Conservation (phyloP, 1,140 invertebrate genomes). For the Spodoptera litura region DNA sequence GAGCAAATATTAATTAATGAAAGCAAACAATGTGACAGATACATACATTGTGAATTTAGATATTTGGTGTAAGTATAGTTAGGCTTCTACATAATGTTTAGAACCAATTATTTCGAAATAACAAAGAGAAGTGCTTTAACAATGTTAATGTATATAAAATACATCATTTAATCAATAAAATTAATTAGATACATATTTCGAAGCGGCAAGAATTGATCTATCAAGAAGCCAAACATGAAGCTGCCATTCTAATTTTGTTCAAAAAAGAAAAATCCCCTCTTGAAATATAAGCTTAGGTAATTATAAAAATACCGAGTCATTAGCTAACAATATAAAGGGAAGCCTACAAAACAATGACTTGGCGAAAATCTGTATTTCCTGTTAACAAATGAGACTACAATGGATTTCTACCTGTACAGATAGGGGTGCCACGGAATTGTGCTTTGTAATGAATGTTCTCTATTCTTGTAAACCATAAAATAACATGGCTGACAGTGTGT, state of each 20-base stretch:
- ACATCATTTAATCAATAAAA: no score
- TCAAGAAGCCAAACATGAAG: no score
- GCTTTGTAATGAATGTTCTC: not conserved
- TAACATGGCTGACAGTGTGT: no score
- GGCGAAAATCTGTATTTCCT: constrained; percentile 23
- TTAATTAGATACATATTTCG: no score
- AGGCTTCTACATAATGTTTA: not conserved
- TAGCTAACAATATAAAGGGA: constrained; percentile 19
- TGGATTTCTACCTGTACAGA: constrained; percentile 20
- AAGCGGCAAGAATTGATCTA: no score
- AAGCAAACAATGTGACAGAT: constrained; percentile 7
- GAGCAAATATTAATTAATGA: constrained; percentile 8
- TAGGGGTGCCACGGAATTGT: not conserved
- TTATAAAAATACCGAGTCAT: constrained; percentile 27
- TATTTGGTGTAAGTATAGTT: not conserved
- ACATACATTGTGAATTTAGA: not conserved
- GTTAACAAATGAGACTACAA: constrained; percentile 16
- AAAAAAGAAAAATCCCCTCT: not conserved
- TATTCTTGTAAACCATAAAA: not conserved
- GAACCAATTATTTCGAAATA: no score
- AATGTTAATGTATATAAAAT: no score
- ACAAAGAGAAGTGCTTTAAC: no score
- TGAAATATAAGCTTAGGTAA: not conserved
- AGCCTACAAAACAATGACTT: constrained; percentile 27
- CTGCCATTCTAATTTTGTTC: not conserved